Base-by-base conservation (phyloP, 2,888 invertebrate species). In the Germaria angustata region DNA sequence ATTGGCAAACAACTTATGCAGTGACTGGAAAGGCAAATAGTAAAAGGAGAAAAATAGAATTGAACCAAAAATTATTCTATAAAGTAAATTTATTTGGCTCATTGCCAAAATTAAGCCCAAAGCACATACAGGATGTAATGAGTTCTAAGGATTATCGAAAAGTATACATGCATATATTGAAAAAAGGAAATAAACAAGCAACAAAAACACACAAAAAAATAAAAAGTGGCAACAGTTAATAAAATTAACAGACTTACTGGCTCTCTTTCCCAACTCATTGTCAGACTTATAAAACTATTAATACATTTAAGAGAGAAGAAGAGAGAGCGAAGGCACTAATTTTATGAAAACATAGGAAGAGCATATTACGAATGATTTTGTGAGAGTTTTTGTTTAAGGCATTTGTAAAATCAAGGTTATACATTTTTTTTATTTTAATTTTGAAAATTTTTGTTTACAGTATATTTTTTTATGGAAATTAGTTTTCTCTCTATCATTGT, bases 61-160 rank as follows among this genome's bases (percentile, higher is more conserved):
- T 28, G 39, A 72, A 51, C 17, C n/a, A 13, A 44, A 63, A 69
- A 59, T 1, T 4, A 4, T 0, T 65, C 57, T 41, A 22, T 9
- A 34, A 36, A 80, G 66, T 66, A 59, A 72, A 51, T 20, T 17
- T 57, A 49, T 59, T 73, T 80, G 79, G 79, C 79, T 68, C 7
- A 36, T 66, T 71, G 51, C 73, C 72, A 80, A 80, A 72, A 80
- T 22, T 20, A 44, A 24, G 53, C 22, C 22, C 17, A 36, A 66
- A 44, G 36, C 13, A 44, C 20, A 28, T 13, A 36, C 9, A 69
- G 9, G 13, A 13, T 24, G 24, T 61, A 63, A 77, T 24, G 17
- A 69, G 5, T 77, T 53, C 5, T 53, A 55, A 46, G 46, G 20
- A 78, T 36, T 51, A 59, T 69, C 13, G n/a, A 44, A 41, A 78